Percentiles rank a stretch among this genome's conserved stretches.
These are phyloP conservation scores for Syndactyla subalaris DNA, from an alignment of 2,797 vertebrate species.

Conservation along the genomic window DNA sequence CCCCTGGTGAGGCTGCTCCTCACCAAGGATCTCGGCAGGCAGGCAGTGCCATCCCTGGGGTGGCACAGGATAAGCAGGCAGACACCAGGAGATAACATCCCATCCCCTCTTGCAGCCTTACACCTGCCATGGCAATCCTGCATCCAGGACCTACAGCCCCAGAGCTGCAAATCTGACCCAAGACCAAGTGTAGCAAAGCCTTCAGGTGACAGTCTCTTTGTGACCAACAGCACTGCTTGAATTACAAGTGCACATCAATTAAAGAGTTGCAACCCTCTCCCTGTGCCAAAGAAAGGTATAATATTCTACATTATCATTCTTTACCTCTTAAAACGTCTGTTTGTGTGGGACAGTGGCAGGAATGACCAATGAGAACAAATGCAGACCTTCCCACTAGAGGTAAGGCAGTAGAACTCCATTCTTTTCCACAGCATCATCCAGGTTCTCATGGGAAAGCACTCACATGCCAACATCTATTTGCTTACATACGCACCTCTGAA, in stretches of 20 bases:
- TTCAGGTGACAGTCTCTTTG: not conserved
- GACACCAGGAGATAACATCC: not conserved
- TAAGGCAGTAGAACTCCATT: not conserved
- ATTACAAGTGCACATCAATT: not conserved
- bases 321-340: not conserved
- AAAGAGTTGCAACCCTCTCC: not conserved
- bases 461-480: not conserved
- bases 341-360: not conserved
- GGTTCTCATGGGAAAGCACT: not conserved
- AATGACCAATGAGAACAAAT: not conserved
- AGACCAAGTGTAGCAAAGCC: not conserved
- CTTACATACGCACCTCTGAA: not conserved
- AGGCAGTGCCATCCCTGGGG: not conserved
- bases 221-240: not conserved
- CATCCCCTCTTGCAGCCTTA: not conserved
- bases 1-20: not conserved
- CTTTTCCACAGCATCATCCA: not conserved
- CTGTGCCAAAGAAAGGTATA: not conserved
- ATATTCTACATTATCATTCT: not conserved
- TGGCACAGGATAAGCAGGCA: not conserved
- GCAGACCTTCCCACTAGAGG: not conserved
- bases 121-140: not conserved
- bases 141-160: not conserved
- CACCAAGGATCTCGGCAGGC: not conserved
- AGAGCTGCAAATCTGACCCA: not conserved